Evolutionary conservation across 2,888 invertebrate genomes (phyloP), one percentile per base, ranked within the genome.

Genomic region (Thyatira batis): DNA sequence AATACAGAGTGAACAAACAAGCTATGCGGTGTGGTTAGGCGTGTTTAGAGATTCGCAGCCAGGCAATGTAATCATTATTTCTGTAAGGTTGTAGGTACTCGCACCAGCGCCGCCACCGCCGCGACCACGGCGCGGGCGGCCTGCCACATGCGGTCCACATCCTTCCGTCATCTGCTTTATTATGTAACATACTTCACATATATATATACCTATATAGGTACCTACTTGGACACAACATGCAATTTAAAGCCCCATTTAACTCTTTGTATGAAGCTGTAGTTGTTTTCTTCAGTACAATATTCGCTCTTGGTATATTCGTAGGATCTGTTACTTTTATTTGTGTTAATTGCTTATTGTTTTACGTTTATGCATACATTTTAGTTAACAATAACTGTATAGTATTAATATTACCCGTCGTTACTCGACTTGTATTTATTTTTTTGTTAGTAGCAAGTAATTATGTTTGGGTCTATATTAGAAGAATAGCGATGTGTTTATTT

Each of bases 111-210:
- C 25, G 58, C 53, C 54, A 54, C 43, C 54, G 49, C 58, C 60
- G 50, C 23, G 50, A 33, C 53, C 45, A n/a, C 25, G 45, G 28
- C 20, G 50, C 55, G 2, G 8, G 39, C 17, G 13, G 39, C 17
- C 8, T 8, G 8, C 39, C 39, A 39, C 39, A 52, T 51, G 45
- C 49, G 54, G 53, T 46, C 57, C 27, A 30, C 57, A 49, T 57
- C 60, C 61, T 63, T 60, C 59, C 61, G 57, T 46, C 58, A 61
- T 49, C 60, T 66, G 58, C 55, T 68, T 58, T 55, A 63, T 65
- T 72, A 72, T 68, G 58, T 53, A 30, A 10, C 4, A 13, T 33
- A 33, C 39, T 39, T 33, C 8, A n/a, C 39, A 67, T 58, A 13
- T 25, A 21, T n/a, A n/a, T n/a, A n/a, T n/a, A n/a, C n/a, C 45